These are phyloP conservation scores for Elephantulus edwardii DNA, from an alignment of 2,113 vertebrate species.

Conservation along the genomic window DNA sequence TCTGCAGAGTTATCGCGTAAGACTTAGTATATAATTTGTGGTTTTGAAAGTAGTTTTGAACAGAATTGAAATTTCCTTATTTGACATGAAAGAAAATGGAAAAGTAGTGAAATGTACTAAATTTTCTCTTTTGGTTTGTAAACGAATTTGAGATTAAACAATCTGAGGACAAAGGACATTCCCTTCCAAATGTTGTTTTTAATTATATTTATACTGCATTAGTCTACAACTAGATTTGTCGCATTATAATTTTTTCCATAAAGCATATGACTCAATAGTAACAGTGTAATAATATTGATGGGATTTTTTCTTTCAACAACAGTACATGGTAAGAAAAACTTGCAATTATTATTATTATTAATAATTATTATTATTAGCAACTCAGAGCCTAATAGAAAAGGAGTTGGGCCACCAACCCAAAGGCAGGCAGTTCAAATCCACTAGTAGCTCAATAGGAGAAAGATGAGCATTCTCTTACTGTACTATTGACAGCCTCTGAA, in stretches of 20 bases:
- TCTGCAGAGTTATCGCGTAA: not conserved
- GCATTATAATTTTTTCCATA: not conserved
- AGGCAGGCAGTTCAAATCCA: no score
- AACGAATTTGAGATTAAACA: not conserved
- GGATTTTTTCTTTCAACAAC: not conserved
- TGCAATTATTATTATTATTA: no score
- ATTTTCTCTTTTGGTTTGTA: not conserved
- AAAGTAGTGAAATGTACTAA: not conserved
- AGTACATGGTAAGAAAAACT: not conserved
- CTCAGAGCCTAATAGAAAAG: no score
- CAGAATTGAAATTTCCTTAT: not conserved
- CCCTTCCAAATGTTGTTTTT: not conserved
- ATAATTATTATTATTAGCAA: no score
- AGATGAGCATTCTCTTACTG: no score
- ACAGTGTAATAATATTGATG: not conserved
- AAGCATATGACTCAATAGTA: not conserved
- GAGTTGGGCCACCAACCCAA: no score
- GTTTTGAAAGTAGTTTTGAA: slow-evolving; percentile 4
- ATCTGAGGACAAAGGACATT: not conserved
- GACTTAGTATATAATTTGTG: not conserved
- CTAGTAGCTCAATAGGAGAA: no score
- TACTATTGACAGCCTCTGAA: no score
- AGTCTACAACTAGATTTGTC: not conserved
- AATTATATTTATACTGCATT: not conserved
- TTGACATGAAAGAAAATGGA: not conserved